Evolutionary conservation across 2,797 vertebrate genomes (phyloP).

Genomic region (Nyctibius grandis): DNA sequence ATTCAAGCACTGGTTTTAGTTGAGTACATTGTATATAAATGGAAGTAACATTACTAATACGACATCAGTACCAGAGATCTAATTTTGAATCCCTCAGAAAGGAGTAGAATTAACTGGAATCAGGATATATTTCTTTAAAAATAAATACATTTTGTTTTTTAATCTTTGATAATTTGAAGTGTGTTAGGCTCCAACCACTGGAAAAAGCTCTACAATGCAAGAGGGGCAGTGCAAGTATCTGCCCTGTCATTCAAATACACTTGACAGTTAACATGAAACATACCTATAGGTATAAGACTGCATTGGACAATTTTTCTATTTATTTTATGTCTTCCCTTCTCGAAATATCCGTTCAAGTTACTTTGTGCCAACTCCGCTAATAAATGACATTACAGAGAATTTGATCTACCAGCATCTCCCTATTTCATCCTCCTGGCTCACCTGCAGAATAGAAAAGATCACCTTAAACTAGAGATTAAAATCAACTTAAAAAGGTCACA

Average conservation of each 20-base stretch:
- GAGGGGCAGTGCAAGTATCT: background rate
- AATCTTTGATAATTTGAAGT: background rate
- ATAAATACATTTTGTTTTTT: background rate
- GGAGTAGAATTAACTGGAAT: background rate
- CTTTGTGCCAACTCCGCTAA: background rate
- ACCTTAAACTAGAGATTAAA: background rate
- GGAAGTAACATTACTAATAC: background rate
- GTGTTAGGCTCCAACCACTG: background rate
- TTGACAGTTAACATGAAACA: background rate
- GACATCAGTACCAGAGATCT: background rate
- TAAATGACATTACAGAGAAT: background rate
- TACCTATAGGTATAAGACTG: background rate
- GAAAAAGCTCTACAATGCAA: background rate
- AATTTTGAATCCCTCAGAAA: background rate
- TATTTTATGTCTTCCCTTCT: background rate
- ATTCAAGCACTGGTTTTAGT: background rate
- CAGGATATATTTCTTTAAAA: background rate
- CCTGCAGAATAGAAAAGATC: background rate
- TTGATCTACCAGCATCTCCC: background rate
- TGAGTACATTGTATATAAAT: background rate
- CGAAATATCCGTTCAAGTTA: background rate
- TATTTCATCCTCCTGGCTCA: background rate
- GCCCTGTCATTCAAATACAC: background rate
- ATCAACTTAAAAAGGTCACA: background rate
- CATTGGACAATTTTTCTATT: background rate